Evolutionary conservation across 2,113 vertebrate genomes (phyloP).

Genomic region (Alces alces): DNA sequence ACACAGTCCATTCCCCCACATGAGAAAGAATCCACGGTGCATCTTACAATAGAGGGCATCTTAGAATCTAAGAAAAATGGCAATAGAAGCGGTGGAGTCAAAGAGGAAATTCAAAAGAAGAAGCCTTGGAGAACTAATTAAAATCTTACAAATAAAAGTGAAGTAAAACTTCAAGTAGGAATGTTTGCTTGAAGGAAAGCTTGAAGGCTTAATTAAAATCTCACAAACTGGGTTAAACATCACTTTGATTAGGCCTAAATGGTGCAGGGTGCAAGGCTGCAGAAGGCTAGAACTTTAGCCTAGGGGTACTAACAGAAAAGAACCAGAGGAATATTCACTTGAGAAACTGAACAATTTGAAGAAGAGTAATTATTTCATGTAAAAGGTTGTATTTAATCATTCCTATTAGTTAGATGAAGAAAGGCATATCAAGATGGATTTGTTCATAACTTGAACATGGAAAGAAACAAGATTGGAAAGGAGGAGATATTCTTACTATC

Average conservation of each 20-base stretch:
- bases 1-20: background rate
- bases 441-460: background rate
- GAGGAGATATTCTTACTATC: background rate
- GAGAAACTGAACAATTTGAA: slow-evolving; percentile 31
- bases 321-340: background rate
- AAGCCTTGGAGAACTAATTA: slow-evolving; percentile 62
- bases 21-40: background rate
- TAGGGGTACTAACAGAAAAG: background rate
- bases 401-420: background rate
- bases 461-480: background rate
- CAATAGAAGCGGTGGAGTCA: background rate
- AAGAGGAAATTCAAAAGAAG: slow-evolving; percentile 56
- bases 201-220: slow-evolving; percentile 68
- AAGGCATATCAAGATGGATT: background rate
- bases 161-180: slow-evolving; percentile 50
- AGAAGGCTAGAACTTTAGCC: background rate
- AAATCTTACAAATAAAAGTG: slow-evolving; percentile 50
- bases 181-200: slow-evolving; percentile 53
- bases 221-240: slow-evolving; percentile 38
- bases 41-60: background rate
- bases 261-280: background rate
- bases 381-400: background rate
- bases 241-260: slow-evolving; percentile 51
- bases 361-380: background rate
- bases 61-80: slow-evolving; percentile 36